Evolutionary conservation across 2,888 invertebrate species (phyloP), one percentile per base, ranked within the genome.

Genomic region (Noctua janthina): DNA sequence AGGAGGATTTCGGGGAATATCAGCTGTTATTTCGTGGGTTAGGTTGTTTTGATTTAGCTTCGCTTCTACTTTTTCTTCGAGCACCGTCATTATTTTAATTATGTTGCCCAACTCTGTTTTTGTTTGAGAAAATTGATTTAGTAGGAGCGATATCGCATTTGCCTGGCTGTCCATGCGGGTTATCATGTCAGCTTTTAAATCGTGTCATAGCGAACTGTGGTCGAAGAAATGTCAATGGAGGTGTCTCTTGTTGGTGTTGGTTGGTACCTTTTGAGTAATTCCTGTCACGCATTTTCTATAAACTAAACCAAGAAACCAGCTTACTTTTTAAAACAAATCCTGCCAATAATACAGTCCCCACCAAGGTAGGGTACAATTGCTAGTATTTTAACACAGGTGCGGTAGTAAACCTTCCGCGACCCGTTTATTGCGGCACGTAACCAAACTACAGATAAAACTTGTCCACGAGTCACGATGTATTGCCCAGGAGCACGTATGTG

Each of bases 371-470:
- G 56, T 49, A 64, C 8, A 68, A 82, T 66, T 29, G 59, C 78
- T 69, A 69, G 68, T 81, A 74, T 76, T 84, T 86, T 66, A 73
- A 39, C 8, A 54, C 62, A 56, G 77, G 87, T 35, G 39, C 46
- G 67, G 72, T 11, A 76, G 69, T 87, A 79, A 84, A 86, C 84
- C 49, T 75, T 39, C 56, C 79, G 56, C 0, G 29, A 71, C 35
- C 68, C 54, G 77, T 85, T 87, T 85, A 87, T 77, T 71, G 70
- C 79, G 20, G 29, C 75, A 84, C 87, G 87, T 87, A 80, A 76
- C 87, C 67, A 76, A 84, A 80, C 79, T 70, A 70, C 46, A 87
- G 67, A 84, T 86, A 86, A 87, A 85, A 86, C 80, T 76, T 78
- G 79, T 75, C 73, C 35, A 23, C 69, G 46, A n/a, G 8, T 39